Base-by-base conservation (phyloP, 2,797 vertebrate species). In the Prionace glauca region DNA sequence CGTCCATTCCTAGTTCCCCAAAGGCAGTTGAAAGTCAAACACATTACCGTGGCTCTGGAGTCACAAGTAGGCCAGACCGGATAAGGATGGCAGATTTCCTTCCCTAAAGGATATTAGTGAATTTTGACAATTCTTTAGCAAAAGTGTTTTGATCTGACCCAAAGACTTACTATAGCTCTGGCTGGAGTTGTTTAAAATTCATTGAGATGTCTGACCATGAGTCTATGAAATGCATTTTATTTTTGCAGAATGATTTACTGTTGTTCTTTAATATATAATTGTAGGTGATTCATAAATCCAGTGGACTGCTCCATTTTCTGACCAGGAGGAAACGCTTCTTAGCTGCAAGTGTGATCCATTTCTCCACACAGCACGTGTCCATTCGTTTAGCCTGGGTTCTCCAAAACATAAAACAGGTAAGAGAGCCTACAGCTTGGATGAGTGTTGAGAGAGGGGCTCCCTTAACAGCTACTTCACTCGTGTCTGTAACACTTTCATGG, bases 361-460 rank as follows among this genome's bases (percentile, higher is more conserved):
- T 99, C 96, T 98, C 98, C 87, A 98, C 98, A 56, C 99, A 99
- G 67, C 99, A 99, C 0, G 97, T 98, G 96, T 98, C 98, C 86
- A 96, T 99, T 95, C 98, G 99, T 95, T 97, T 99, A 36, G 96
- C 97, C 32, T 99, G 99, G 99, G 97, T 97, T 96, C 97, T 99
- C 95, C 97, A 97, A 96, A 98, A 99, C 96, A 97, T 98, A 96
- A 96, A 87, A 95, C 97, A 99, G 98, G 99, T 99, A 97, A 97
- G 96, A 71, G 92, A 95, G 41, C 41, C 12, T 1, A 7, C 11
- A 5, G 4, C 26, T 32, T 67, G 4, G 14, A 45, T 41, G 20
- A 22, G 16, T 56, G 62, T 26, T 88, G 24, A 22, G 60, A 86
- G 50, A 56, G 50, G 56, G n/a, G 29, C 3, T 18, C n/a, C 26